phyloP scores from a whole-genome alignment of 1,140 invertebrate species.

The Araneus ventricosus region DNA sequence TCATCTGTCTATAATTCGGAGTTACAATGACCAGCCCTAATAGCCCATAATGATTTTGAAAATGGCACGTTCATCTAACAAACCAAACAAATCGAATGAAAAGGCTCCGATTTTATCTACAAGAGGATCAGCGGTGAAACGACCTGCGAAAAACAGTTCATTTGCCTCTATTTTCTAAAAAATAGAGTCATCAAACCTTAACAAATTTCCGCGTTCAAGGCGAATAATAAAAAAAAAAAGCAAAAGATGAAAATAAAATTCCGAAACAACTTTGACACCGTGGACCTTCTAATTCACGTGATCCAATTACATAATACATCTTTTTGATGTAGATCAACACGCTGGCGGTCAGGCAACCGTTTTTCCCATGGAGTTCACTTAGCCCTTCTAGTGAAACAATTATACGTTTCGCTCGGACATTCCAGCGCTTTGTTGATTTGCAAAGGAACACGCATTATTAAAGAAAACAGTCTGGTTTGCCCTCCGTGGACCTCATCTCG shows the following conservation, averaged over 20 bases:
- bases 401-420: slow-evolving; percentile 8
- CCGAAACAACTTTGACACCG: slow-evolving; percentile 36
- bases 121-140: not conserved
- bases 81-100: too few relatives aligned
- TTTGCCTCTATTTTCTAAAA: not conserved
- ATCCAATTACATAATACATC: slow-evolving; percentile 34
- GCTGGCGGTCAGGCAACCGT: slow-evolving; percentile 20
- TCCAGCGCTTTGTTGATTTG: slow-evolving; percentile 28
- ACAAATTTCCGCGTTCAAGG: slow-evolving; percentile 36
- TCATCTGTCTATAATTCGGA: too few relatives aligned
- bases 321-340: slow-evolving; percentile 25
- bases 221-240: not conserved
- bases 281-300: slow-evolving; percentile 53
- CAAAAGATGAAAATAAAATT: slow-evolving; percentile 36
- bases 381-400: slow-evolving; percentile 14
- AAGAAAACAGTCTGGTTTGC: slow-evolving; percentile 14
- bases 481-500: not conserved
- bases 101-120: not conserved
- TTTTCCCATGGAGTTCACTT: not conserved
- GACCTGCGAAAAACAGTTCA: not conserved
- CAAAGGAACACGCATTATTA: not conserved
- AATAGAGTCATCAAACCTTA: slow-evolving; percentile 37
- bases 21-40: too few relatives aligned
- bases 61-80: too few relatives aligned
- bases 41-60: too few relatives aligned